Percentiles rank a stretch among this genome's conserved stretches.
These are phyloP conservation scores for Holacanthella duospinosa DNA, from an alignment of 2,888 invertebrate species.

Conservation along the genomic window DNA sequence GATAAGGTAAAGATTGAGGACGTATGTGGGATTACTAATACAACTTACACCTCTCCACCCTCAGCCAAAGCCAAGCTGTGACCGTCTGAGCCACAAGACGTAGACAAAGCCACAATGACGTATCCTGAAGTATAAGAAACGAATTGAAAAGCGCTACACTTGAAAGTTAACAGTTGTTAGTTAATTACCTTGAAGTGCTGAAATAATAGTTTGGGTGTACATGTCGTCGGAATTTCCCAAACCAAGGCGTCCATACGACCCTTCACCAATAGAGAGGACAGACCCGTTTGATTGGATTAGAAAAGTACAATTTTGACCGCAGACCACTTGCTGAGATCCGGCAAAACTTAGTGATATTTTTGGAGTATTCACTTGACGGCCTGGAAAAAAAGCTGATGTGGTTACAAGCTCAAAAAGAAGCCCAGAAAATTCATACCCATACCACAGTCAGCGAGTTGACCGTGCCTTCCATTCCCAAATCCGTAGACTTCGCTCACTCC, in stretches of 20 bases:
- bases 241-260: conserved; percentile 51
- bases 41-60: conserved; percentile 49
- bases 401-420: background rate
- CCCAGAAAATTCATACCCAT: too few relatives aligned
- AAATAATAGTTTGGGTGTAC: conserved; percentile 49
- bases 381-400: conserved; percentile 28
- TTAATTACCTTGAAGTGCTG: conserved; percentile 48
- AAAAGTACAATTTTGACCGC: conserved; percentile 58
- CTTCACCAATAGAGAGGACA: conserved; percentile 55
- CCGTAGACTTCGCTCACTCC: conserved; percentile 52
- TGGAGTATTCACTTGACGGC: conserved; percentile 44
- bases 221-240: conserved; percentile 50
- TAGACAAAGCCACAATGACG: conserved; percentile 52
- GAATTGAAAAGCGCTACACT: too few relatives aligned
- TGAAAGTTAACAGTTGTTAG: too few relatives aligned
- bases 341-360: conserved; percentile 46
- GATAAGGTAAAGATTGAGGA: background rate
- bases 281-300: conserved; percentile 52
- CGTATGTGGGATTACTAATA: conserved; percentile 47
- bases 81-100: conserved; percentile 55
- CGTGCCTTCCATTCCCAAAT: conserved; percentile 55
- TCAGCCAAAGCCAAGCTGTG: conserved; percentile 55
- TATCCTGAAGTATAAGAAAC: conserved; percentile 44
- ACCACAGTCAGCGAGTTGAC: conserved; percentile 52
- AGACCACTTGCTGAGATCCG: conserved; percentile 49